phyloP scores from a whole-genome alignment of 2,888 invertebrate genomes.

The Calliphora vomitoria region DNA sequence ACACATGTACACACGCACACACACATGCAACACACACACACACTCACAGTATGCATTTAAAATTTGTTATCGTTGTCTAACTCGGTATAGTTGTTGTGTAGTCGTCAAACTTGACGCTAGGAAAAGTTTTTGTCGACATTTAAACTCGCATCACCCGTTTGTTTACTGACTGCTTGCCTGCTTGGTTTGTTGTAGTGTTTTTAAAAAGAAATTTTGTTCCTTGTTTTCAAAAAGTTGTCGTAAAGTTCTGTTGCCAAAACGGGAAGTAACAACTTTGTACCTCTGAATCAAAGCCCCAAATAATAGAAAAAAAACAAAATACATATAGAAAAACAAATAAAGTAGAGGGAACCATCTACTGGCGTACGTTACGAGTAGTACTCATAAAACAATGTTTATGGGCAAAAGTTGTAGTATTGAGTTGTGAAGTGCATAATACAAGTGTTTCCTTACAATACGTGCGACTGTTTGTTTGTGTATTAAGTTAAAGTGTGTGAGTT shows the following conservation, averaged over 20 bases:
- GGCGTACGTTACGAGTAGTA: constrained; percentile 5
- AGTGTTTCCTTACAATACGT: constrained; percentile 41
- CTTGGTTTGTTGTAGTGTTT: constrained; percentile 51
- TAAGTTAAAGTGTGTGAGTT: constrained; percentile 30
- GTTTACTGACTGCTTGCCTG: constrained; percentile 38
- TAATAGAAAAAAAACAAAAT: background rate
- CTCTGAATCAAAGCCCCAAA: constrained; percentile 31
- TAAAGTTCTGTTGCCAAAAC: constrained; percentile 62
- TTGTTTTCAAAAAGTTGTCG: constrained; percentile 59
- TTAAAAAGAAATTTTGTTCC: constrained; percentile 62
- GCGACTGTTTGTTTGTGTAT: constrained; percentile 5
- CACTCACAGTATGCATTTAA: constrained; percentile 68
- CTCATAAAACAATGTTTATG: constrained; percentile 40
- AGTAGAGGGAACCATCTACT: constrained; percentile 35
- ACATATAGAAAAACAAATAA: background rate
- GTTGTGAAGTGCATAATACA: constrained; percentile 35
- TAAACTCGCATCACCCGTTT: constrained; percentile 72
- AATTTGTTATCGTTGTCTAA: constrained; percentile 75
- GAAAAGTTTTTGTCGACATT: constrained; percentile 72
- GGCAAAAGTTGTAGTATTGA: constrained; percentile 3
- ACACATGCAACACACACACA: constrained; percentile 35
- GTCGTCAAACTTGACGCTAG: constrained; percentile 74
- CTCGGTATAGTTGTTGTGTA: constrained; percentile 74
- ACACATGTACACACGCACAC: constrained; percentile 31
- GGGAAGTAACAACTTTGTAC: constrained; percentile 63